These are phyloP conservation scores for Macrosteles quadrilineatus DNA, from an alignment of 1,140 invertebrate species.

Conservation along the genomic window DNA sequence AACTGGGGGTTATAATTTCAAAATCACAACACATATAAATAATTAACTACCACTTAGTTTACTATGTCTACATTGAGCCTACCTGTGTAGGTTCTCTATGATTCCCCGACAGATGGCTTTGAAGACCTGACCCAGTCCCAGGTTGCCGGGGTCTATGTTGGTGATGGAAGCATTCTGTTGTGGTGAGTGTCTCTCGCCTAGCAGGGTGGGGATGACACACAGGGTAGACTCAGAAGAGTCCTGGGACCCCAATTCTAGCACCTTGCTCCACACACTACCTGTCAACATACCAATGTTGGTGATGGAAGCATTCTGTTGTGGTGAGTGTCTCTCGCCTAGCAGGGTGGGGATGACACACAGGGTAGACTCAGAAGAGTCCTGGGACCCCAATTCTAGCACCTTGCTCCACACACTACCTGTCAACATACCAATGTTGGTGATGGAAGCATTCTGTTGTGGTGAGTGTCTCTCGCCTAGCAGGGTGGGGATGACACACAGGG, in stretches of 20 bases:
- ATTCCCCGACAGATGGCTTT: constrained; percentile 74
- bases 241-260: constrained; percentile 61
- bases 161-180: constrained; percentile 64
- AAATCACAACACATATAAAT: too few relatives aligned
- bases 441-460: too few relatives aligned
- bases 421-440: too few relatives aligned
- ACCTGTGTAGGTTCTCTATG: constrained; percentile 74
- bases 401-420: constrained; percentile 78
- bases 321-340: constrained; percentile 76
- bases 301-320: too few relatives aligned
- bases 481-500: constrained; percentile 66
- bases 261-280: constrained; percentile 78
- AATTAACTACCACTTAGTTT: too few relatives aligned
- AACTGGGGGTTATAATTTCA: too few relatives aligned
- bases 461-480: constrained; percentile 78
- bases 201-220: constrained; percentile 67
- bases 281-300: constrained; percentile 59
- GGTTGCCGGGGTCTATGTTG: constrained; percentile 71
- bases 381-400: constrained; percentile 60
- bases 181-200: constrained; percentile 77
- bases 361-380: constrained; percentile 54
- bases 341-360: constrained; percentile 69
- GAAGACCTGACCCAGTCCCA: constrained; percentile 72
- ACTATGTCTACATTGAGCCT: too few relatives aligned
- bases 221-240: constrained; percentile 57